Conservation (phyloP, 2,888 invertebrate genomes). For the Ormyrus nitidulus region DNA sequence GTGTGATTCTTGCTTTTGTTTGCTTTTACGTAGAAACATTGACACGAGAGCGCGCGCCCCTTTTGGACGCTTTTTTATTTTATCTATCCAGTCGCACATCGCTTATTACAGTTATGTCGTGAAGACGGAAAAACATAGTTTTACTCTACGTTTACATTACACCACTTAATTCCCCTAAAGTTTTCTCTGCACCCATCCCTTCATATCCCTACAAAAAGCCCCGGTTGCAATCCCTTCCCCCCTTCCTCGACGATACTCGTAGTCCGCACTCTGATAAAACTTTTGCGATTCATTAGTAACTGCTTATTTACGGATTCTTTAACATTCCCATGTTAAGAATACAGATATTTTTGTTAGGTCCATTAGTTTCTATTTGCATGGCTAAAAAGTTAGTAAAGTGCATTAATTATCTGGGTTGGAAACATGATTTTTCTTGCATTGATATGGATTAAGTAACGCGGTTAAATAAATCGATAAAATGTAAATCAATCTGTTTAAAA, state of each 20-base stretch:
- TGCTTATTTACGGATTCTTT: not conserved
- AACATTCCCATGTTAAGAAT: no score
- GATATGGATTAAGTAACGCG: no score
- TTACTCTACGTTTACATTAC: constrained; percentile 29
- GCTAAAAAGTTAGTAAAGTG: no score
- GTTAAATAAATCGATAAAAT: no score
- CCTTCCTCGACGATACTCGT: not conserved
- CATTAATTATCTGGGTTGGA: no score
- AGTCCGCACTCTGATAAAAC: constrained; percentile 41
- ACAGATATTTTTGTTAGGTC: no score
- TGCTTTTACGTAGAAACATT: constrained; percentile 16
- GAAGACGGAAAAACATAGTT: constrained; percentile 33
- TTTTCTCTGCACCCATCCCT: not conserved
- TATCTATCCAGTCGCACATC: constrained; percentile 21
- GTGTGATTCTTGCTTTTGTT: not conserved
- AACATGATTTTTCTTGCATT: no score
- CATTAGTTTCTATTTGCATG: no score
- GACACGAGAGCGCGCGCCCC: constrained; percentile 19
- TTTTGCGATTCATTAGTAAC: constrained; percentile 36
- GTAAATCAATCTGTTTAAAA: no score
- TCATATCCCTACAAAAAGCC: not conserved
- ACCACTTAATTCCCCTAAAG: constrained; percentile 13
- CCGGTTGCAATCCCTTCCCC: not conserved
- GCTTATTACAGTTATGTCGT: constrained; percentile 23
- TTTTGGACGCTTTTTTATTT: not conserved